A percentile compares a stretch with the other conserved stretches of the same genome.
These are phyloP conservation scores for Incurvaria masculella DNA, from an alignment of 2,888 invertebrate genomes.

Conservation along the genomic window DNA sequence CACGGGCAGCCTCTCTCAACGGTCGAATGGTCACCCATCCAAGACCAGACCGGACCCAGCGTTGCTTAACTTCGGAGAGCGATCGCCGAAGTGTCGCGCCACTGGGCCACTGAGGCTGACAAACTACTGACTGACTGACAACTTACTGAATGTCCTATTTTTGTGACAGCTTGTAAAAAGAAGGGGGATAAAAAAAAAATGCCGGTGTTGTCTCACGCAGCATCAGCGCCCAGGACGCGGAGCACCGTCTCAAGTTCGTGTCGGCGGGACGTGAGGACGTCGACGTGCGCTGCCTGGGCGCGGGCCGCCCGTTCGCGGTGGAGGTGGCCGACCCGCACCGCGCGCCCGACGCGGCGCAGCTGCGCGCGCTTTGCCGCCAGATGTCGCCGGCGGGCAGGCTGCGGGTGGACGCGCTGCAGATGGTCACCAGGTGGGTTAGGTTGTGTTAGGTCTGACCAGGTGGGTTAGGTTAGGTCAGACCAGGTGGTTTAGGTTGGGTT, in stretches of 20 bases:
- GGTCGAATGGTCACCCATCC: too few species aligned
- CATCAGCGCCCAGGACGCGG: constrained; percentile 22
- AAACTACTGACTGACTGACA: too few species aligned
- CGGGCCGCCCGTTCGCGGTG: constrained; percentile 90
- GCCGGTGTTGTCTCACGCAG: too few species aligned
- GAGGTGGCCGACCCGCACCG: constrained; percentile 61
- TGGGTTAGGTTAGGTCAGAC: constrained; percentile 7
- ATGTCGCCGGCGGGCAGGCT: constrained; percentile 28
- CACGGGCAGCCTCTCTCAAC: too few species aligned
- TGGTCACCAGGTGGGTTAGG: constrained; percentile 26
- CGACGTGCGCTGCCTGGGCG: constrained; percentile 90
- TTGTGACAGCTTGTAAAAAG: too few species aligned
- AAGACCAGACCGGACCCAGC: too few species aligned
- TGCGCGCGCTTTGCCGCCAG: constrained; percentile 24
- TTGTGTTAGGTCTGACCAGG: constrained; percentile 6
- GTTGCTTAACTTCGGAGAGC: too few species aligned
- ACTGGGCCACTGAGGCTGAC: too few species aligned
- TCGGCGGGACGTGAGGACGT: constrained; percentile 96
- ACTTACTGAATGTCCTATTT: too few species aligned
- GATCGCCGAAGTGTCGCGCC: too few species aligned
- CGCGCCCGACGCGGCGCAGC: constrained; percentile 23
- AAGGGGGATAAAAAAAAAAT: too few species aligned
- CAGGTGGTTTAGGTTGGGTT: constrained; percentile 7
- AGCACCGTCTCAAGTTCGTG: constrained; percentile 66
- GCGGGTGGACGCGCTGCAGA: constrained; percentile 22